Percentiles rank a stretch among this genome's conserved stretches.
phyloP scores from a whole-genome alignment of 64 coral and sea anemone genomes.

The Pachyseris speciosa region DNA sequence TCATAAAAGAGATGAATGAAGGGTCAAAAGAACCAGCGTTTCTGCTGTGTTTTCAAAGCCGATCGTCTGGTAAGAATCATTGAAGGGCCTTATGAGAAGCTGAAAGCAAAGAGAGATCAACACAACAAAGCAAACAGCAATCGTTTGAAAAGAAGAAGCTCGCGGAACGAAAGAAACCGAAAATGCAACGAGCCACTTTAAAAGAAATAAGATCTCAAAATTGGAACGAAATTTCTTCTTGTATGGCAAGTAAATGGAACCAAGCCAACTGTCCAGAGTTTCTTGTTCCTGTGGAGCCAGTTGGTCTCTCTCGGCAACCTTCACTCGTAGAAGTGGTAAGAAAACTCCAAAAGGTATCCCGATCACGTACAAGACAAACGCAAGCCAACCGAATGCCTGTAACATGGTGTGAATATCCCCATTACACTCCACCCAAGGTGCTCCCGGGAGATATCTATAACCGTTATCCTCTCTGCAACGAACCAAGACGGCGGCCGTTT shows the following conservation, averaged over 20 bases:
- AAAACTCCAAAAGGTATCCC: slow-evolving; percentile 67
- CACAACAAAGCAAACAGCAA: slow-evolving; percentile 30
- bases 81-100: slow-evolving; percentile 12
- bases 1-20: slow-evolving; percentile 50
- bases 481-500: slow-evolving; percentile 52
- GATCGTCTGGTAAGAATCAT: not conserved
- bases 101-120: slow-evolving; percentile 17
- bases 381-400: slow-evolving; percentile 30
- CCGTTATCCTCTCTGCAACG: slow-evolving; percentile 40
- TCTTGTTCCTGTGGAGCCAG: slow-evolving; percentile 38
- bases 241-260: slow-evolving; percentile 51
- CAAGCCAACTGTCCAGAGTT: slow-evolving; percentile 57
- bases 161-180: slow-evolving; percentile 6
- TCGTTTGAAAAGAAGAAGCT: slow-evolving; percentile 27
- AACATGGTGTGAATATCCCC: slow-evolving; percentile 30
- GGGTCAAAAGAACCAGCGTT: too few relatives aligned
- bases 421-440: slow-evolving; percentile 73
- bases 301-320: not conserved
- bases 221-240: slow-evolving; percentile 35
- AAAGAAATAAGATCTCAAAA: slow-evolving; percentile 41
- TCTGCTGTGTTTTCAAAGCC: slow-evolving; percentile 44
- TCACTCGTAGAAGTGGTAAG: slow-evolving; percentile 29
- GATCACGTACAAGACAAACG: slow-evolving; percentile 33
- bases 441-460: slow-evolving; percentile 14
- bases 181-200: slow-evolving; percentile 33